A percentile compares a stretch with the other conserved stretches of the same genome.
Evolutionary conservation across 2,888 invertebrate genomes (phyloP).

Genomic region (Hecatera dysodea): DNA sequence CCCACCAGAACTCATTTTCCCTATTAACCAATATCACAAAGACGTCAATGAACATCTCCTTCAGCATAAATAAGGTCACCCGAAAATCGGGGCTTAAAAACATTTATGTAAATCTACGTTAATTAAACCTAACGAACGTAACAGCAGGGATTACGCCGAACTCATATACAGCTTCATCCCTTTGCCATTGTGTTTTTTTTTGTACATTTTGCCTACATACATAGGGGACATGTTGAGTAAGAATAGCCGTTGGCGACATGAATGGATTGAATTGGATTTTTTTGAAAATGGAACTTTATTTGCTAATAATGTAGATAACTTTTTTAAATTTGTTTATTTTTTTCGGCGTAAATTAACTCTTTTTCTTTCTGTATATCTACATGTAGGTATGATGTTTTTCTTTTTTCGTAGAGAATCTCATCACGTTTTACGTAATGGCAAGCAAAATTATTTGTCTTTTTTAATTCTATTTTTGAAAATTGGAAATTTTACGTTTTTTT

Average conservation of each 20-base stretch:
- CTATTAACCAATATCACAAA: constrained; percentile 27
- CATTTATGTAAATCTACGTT: constrained; percentile 80
- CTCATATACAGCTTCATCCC: constrained; percentile 65
- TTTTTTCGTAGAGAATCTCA: no score
- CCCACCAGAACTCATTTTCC: no score
- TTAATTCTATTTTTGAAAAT: constrained; percentile 15
- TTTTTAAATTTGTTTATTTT: no score
- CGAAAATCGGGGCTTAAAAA: constrained; percentile 72
- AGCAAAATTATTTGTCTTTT: no score
- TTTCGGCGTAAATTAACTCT: no score
- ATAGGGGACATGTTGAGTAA: constrained; percentile 8
- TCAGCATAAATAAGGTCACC: constrained; percentile 57
- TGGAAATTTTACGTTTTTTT: neutral
- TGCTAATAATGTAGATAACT: no score
- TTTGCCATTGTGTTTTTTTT: constrained; percentile 50
- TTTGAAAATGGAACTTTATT: no score
- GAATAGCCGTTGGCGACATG: constrained; percentile 13
- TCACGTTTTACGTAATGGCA: no score
- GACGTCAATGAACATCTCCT: constrained; percentile 54
- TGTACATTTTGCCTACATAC: constrained; percentile 10
- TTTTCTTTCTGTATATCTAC: no score
- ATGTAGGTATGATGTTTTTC: no score
- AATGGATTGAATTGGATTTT: neutral
- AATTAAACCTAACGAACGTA: constrained; percentile 81
- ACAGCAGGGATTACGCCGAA: constrained; percentile 71